Conservation (phyloP, 2,888 invertebrate species). For the Eupithecia insigniata region DNA sequence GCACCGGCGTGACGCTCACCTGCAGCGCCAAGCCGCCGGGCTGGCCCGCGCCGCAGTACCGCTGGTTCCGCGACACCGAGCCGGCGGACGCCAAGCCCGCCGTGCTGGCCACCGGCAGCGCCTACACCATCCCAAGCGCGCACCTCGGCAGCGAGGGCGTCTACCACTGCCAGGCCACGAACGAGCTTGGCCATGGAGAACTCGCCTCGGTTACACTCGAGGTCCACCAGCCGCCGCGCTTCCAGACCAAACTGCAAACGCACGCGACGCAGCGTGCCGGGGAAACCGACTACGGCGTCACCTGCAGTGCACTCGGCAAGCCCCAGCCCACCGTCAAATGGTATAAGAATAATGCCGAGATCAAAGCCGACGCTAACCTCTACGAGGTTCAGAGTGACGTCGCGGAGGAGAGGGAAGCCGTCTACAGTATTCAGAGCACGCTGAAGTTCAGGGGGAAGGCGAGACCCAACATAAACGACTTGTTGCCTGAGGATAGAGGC, state of each 20-base stretch:
- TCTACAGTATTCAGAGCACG: slow-evolving; percentile 92
- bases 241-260: slow-evolving; percentile 92
- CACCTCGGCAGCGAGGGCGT: slow-evolving; percentile 94
- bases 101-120: slow-evolving; percentile 90
- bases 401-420: slow-evolving; percentile 90
- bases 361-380: slow-evolving; percentile 89
- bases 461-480: slow-evolving; percentile 89
- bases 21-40: slow-evolving; percentile 95
- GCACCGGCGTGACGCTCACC: slow-evolving; percentile 91
- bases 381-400: slow-evolving; percentile 93
- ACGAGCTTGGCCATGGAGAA: slow-evolving; percentile 94
- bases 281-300: slow-evolving; percentile 90
- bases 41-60: slow-evolving; percentile 95
- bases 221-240: slow-evolving; percentile 94
- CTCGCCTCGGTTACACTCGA: slow-evolving; percentile 92
- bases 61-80: slow-evolving; percentile 93
- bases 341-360: slow-evolving; percentile 93
- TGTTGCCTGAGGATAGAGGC: slow-evolving; percentile 93
- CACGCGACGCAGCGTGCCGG: slow-evolving; percentile 91
- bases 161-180: slow-evolving; percentile 95
- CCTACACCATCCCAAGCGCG: slow-evolving; percentile 93
- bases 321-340: slow-evolving; percentile 93
- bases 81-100: slow-evolving; percentile 85
- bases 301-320: slow-evolving; percentile 94
- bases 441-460: slow-evolving; percentile 91